These are phyloP conservation scores for Acromyrmex echinatior DNA, from an alignment of 1,140 invertebrate genomes.

Conservation along the genomic window DNA sequence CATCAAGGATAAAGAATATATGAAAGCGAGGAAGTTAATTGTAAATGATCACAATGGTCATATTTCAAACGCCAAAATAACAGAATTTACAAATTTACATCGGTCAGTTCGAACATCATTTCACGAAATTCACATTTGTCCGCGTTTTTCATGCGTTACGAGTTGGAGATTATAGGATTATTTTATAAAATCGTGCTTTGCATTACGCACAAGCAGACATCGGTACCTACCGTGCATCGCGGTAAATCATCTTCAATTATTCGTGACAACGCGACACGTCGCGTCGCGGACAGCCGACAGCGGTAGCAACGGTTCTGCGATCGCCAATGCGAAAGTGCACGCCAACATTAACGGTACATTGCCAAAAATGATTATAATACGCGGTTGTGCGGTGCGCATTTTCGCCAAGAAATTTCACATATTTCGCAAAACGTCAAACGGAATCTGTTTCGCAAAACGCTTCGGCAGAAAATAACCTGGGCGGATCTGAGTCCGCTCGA, in stretches of 20 bases:
- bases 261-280: slow-evolving; percentile 44
- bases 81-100: neutral
- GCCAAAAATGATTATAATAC: slow-evolving; percentile 61
- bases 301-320: neutral
- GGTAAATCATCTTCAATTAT: slow-evolving; percentile 55
- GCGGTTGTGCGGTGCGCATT: slow-evolving; percentile 9
- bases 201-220: neutral
- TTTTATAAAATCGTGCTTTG: neutral
- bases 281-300: neutral
- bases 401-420: slow-evolving; percentile 32
- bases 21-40: neutral
- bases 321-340: slow-evolving; percentile 1
- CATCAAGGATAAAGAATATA: neutral
- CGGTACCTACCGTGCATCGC: neutral
- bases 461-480: slow-evolving; percentile 29
- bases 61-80: neutral
- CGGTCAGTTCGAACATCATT: neutral
- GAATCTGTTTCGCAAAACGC: slow-evolving; percentile 15
- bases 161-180: neutral
- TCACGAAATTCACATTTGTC: neutral
- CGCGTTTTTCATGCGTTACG: neutral
- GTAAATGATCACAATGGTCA: neutral
- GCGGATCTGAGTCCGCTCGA: neutral
- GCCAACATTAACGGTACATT: slow-evolving; percentile 52
- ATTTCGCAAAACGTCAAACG: slow-evolving; percentile 2